Conservation (phyloP, 2,888 invertebrate genomes). For the Cecidostiba fungosa region DNA sequence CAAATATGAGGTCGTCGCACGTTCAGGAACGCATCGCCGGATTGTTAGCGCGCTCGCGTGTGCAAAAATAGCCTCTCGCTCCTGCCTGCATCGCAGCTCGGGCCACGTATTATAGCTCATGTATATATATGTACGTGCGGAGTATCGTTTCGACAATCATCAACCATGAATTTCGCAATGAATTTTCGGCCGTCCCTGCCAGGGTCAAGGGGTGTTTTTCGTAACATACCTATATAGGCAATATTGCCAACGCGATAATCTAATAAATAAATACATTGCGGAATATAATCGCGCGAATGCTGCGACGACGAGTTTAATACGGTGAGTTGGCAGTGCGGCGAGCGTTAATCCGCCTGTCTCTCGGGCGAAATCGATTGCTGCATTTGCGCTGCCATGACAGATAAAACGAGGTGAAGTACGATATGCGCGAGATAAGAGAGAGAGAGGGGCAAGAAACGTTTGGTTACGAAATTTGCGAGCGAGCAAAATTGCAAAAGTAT, state of each 20-base stretch:
- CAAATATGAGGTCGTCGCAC: conserved; percentile 74
- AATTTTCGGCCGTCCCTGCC: no score
- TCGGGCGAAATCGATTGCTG: conserved; percentile 30
- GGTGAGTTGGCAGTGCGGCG: background rate
- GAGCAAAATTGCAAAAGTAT: background rate
- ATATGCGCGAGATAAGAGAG: conserved; percentile 36
- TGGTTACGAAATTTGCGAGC: conserved; percentile 53
- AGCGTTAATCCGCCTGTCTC: conserved; percentile 20
- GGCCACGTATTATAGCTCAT: no score
- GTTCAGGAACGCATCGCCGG: conserved; percentile 74
- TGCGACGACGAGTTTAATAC: no score
- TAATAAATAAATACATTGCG: no score
- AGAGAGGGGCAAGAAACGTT: conserved; percentile 24
- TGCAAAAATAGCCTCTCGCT: conserved; percentile 51
- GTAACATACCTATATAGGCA: no score
- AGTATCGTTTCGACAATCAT: no score
- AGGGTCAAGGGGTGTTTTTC: no score
- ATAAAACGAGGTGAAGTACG: conserved; percentile 51
- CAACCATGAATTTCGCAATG: no score
- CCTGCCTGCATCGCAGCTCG: background rate
- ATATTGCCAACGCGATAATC: no score
- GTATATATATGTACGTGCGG: no score
- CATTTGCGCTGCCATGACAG: conserved; percentile 31
- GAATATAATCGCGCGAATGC: no score
- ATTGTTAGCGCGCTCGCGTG: conserved; percentile 66